Percentiles rank a stretch among this genome's conserved stretches.
Conservation (phyloP, 53 echinoderm and acorn worm species). For the Stichopus horrens region DNA sequence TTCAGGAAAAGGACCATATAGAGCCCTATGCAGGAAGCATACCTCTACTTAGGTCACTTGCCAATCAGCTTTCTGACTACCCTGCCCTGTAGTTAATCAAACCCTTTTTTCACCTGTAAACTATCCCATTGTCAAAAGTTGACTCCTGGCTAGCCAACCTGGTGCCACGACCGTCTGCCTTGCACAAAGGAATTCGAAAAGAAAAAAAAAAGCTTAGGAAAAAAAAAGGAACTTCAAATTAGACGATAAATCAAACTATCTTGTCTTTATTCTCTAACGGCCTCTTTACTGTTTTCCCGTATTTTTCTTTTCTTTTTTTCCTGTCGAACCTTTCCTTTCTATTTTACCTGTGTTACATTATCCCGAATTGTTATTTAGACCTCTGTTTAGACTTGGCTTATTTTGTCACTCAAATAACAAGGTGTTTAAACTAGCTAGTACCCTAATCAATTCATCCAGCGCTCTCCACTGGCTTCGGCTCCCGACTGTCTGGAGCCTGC, state of each 20-base stretch:
- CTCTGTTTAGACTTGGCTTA: conserved; percentile 49
- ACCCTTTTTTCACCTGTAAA: conserved; percentile 38
- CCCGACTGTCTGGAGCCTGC: conserved; percentile 49
- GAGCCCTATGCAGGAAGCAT: too few species aligned
- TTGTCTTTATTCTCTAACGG: conserved; percentile 32
- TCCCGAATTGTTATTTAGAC: conserved; percentile 40
- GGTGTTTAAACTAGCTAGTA: conserved; percentile 46
- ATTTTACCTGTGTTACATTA: conserved; percentile 48
- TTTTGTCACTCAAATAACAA: conserved; percentile 52
- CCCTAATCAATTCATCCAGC: conserved; percentile 47
- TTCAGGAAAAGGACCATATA: too few species aligned
- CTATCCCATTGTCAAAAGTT: conserved; percentile 16
- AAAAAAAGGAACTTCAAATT: conserved; percentile 30
- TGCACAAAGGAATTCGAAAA: conserved; percentile 14
- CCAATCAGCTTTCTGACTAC: not conserved
- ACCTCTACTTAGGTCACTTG: not conserved
- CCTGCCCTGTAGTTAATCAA: conserved; percentile 7
- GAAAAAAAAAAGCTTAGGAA: not conserved
- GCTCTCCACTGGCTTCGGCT: conserved; percentile 46
- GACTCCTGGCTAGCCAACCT: conserved; percentile 33
- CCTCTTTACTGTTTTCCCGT: conserved; percentile 34
- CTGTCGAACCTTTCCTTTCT: not conserved
- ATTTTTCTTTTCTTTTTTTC: not conserved
- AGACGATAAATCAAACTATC: conserved; percentile 50
- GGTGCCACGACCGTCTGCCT: conserved; percentile 36